Conservation (phyloP, 2,797 vertebrate genomes). For the Lacerta agilis region DNA sequence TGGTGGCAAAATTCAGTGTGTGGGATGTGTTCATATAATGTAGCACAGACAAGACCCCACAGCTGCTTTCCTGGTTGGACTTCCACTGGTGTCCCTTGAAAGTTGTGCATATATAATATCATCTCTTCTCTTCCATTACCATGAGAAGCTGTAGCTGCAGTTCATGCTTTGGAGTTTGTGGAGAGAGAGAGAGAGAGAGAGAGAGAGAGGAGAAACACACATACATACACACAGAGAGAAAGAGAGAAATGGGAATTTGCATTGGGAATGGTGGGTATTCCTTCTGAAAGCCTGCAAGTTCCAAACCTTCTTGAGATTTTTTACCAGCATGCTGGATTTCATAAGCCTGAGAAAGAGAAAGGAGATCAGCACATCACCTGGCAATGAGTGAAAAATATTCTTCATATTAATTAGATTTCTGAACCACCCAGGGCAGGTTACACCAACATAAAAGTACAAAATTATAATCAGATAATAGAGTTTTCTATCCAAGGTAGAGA, state of each 20-base stretch:
- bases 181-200: not conserved
- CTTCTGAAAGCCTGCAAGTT: not conserved
- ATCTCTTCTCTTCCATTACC: not conserved
- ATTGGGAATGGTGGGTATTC: not conserved
- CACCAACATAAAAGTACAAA: too few species aligned
- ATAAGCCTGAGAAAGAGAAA: conserved; percentile 7
- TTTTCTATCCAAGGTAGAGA: too few species aligned
- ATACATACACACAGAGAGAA: not conserved
- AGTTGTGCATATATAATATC: conserved; percentile 10
- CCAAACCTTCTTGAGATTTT: conserved; percentile 18
- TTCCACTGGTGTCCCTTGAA: not conserved
- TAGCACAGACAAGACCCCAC: not conserved
- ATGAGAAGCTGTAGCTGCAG: conserved; percentile 2
- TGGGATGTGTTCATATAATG: not conserved
- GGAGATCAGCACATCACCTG: conserved; percentile 44
- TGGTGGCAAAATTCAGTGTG: not conserved
- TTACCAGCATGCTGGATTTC: not conserved
- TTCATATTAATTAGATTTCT: too few species aligned
- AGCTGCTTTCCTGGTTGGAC: not conserved
- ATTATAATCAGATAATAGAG: too few species aligned
- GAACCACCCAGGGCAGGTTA: too few species aligned
- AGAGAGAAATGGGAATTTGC: conserved; percentile 7
- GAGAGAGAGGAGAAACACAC: not conserved
- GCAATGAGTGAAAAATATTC: not conserved
- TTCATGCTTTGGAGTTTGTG: conserved; percentile 27